Evolutionary conservation across 2,888 invertebrate species (phyloP).

Genomic region (Idaea dimidiata): DNA sequence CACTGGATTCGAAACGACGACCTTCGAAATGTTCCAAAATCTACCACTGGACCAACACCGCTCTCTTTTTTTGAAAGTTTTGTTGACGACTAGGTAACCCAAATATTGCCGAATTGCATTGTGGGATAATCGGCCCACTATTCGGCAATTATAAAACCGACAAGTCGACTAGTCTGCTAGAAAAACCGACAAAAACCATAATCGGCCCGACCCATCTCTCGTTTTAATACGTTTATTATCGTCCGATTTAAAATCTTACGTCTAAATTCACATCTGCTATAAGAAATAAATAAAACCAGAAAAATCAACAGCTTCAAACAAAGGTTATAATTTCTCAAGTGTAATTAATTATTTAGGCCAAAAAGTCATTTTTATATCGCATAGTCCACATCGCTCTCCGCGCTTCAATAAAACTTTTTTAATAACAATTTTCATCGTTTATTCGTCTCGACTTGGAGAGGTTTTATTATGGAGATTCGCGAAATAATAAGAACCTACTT

Average conservation of each 20-base stretch:
- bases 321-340: neutral
- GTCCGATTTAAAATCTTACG: neutral
- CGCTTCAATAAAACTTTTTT: constrained; percentile 46
- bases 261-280: neutral
- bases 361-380: constrained; percentile 24
- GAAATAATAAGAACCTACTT: neutral
- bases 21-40: too few species aligned
- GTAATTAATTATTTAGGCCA: constrained; percentile 11
- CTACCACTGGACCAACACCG: too few species aligned
- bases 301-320: neutral
- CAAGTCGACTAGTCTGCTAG: too few species aligned
- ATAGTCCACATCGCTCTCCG: constrained; percentile 19
- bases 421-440: constrained; percentile 39
- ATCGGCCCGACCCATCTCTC: too few species aligned
- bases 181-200: neutral
- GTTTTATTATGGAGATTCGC: constrained; percentile 5
- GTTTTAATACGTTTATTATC: neutral
- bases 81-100: too few species aligned
- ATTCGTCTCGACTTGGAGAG: constrained; percentile 15
- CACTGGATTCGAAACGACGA: too few species aligned
- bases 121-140: too few species aligned
- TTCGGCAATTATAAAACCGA: too few species aligned
- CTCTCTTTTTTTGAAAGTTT: too few species aligned
- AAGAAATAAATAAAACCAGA: too few species aligned
- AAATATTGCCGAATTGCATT: too few species aligned